Evolutionary conservation across 2,113 vertebrate species (phyloP).

Genomic region (Malurus cyaneus): DNA sequence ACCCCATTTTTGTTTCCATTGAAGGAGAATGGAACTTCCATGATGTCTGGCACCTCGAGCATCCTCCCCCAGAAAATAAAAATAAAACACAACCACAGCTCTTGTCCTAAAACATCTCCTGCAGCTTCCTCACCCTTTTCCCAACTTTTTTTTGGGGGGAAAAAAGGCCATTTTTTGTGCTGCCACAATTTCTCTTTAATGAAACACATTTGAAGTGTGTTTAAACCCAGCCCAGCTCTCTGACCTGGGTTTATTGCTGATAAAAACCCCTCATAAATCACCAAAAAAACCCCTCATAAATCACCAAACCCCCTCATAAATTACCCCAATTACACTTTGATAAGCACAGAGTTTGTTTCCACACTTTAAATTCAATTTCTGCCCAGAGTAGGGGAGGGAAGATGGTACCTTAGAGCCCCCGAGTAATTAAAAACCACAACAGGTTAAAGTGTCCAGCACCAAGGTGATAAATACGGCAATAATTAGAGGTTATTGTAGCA

Average conservation of each 20-base stretch:
- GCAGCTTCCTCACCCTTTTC: neutral
- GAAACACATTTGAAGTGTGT: neutral
- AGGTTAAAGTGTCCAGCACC: constrained; percentile 76
- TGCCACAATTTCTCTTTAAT: neutral
- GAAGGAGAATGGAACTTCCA: neutral
- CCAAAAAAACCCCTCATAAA: neutral
- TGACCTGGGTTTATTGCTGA: neutral
- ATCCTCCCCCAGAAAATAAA: no score
- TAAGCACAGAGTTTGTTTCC: neutral
- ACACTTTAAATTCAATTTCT: neutral
- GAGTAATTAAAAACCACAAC: constrained; percentile 63
- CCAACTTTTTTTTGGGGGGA: fast-evolving
- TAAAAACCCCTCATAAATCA: neutral
- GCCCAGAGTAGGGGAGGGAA: neutral
- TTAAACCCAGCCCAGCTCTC: neutral
- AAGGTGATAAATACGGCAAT: constrained; percentile 67
- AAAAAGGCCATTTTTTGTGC: fast-evolving
- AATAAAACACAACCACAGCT: fast-evolving
- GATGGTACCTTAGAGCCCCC: neutral
- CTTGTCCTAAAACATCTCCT: neutral
- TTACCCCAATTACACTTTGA: neutral
- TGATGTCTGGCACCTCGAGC: neutral
- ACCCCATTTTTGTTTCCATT: neutral
- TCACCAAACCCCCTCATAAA: neutral
- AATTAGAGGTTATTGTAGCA: constrained; percentile 70